Conservation (phyloP, 1,140 invertebrate genomes). For the Drosophila lacertosa region DNA sequence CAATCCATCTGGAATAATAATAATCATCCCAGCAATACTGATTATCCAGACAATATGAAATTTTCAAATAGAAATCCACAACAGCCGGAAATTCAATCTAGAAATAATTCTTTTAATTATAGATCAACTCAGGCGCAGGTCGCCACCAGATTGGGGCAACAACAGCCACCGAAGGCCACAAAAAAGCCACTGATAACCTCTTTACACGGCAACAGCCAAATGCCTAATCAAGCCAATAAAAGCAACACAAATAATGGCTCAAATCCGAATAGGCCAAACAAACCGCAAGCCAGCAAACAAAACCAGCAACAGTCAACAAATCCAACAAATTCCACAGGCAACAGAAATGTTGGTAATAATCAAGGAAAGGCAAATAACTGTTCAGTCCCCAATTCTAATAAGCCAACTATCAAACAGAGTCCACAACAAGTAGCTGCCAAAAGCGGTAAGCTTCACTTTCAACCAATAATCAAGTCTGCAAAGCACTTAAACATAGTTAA, state of each 20-base stretch:
- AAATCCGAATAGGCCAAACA: conserved; percentile 5
- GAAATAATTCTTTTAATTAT: not conserved
- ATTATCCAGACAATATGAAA: not conserved
- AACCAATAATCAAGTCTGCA: not conserved
- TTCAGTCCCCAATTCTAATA: not conserved
- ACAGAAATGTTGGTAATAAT: not conserved
- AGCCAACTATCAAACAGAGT: not conserved
- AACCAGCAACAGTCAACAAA: not conserved
- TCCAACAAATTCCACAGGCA: not conserved
- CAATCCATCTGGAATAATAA: not conserved
- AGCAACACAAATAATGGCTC: not conserved
- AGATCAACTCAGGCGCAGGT: not conserved
- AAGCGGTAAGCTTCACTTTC: not conserved
- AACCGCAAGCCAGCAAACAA: not conserved
- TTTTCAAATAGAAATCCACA: not conserved
- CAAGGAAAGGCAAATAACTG: not conserved
- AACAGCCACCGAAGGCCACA: not conserved
- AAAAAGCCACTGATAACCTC: not conserved
- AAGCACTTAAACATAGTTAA: not conserved
- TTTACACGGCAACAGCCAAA: not conserved
- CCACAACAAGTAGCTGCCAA: not conserved
- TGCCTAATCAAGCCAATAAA: not conserved
- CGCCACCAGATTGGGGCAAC: not conserved
- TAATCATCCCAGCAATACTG: not conserved
- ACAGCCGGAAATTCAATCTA: not conserved